A percentile compares a stretch with the other conserved stretches of the same genome.
These are phyloP conservation scores for Hipparchia semele DNA, from an alignment of 2,888 invertebrate genomes.

Conservation along the genomic window DNA sequence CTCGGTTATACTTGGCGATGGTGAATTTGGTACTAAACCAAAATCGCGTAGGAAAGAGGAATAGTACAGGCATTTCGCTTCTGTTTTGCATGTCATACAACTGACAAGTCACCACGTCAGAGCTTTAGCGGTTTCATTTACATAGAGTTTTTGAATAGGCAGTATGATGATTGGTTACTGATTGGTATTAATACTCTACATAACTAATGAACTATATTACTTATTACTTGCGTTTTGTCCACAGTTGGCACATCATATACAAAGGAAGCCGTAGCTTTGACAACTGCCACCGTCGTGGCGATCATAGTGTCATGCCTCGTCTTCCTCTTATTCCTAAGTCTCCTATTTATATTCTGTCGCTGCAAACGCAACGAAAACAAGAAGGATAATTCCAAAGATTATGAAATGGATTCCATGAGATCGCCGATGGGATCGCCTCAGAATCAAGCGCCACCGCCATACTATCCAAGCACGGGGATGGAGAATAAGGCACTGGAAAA, in stretches of 20 bases:
- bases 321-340: slow-evolving; percentile 87
- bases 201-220: no score
- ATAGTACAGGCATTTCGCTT: no score
- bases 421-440: slow-evolving; percentile 94
- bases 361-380: slow-evolving; percentile 92
- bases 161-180: no score
- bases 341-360: slow-evolving; percentile 92
- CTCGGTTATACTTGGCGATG: no score
- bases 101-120: no score
- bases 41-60: no score
- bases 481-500: slow-evolving; percentile 96
- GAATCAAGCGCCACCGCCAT: slow-evolving; percentile 94
- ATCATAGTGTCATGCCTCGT: slow-evolving; percentile 91
- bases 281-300: slow-evolving; percentile 90
- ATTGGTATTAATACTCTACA: no score
- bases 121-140: no score
- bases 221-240: slow-evolving; percentile 43
- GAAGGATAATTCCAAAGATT: slow-evolving; percentile 93
- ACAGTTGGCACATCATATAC: slow-evolving; percentile 92
- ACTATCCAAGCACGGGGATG: slow-evolving; percentile 92
- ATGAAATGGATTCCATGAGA: slow-evolving; percentile 94
- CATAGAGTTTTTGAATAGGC: no score
- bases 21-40: no score
- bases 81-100: no score
- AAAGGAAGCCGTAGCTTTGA: slow-evolving; percentile 89